Conservation (phyloP, 2,797 vertebrate genomes). For the Margarornis squamiger region DNA sequence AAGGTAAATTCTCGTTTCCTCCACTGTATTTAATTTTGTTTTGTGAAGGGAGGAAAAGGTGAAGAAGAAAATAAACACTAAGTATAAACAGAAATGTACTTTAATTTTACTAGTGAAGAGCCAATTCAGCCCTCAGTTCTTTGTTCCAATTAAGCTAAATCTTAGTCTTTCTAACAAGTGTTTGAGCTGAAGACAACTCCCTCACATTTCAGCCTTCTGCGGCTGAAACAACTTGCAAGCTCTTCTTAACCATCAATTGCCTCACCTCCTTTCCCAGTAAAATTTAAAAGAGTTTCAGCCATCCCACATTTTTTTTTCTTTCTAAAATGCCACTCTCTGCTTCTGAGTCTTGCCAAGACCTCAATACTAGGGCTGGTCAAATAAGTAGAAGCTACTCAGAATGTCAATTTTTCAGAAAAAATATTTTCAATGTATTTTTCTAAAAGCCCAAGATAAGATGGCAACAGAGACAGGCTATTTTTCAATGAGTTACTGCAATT, state of each 20-base stretch:
- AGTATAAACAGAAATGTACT: not conserved
- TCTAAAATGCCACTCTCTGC: not conserved
- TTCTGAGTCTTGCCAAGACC: not conserved
- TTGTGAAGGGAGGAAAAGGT: not conserved
- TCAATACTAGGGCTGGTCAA: not conserved
- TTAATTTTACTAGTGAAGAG: not conserved
- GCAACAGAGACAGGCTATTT: not conserved
- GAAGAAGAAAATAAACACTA: not conserved
- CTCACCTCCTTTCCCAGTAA: not conserved
- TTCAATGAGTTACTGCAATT: not conserved
- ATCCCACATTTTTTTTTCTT: not conserved
- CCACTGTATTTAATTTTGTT: not conserved
- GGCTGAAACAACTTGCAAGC: not conserved
- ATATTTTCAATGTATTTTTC: not conserved
- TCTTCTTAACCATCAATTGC: not conserved
- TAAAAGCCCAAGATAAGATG: not conserved
- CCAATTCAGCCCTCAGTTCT: not conserved
- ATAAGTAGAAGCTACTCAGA: not conserved
- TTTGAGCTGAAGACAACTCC: not conserved
- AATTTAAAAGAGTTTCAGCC: not conserved
- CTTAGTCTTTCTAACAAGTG: not conserved
- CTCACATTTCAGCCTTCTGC: not conserved
- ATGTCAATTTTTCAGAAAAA: not conserved
- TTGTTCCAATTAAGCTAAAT: not conserved
- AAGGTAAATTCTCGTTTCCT: constrained; percentile 10